Base-by-base conservation (phyloP, 2,888 invertebrate species). In the Pollenia amentaria region DNA sequence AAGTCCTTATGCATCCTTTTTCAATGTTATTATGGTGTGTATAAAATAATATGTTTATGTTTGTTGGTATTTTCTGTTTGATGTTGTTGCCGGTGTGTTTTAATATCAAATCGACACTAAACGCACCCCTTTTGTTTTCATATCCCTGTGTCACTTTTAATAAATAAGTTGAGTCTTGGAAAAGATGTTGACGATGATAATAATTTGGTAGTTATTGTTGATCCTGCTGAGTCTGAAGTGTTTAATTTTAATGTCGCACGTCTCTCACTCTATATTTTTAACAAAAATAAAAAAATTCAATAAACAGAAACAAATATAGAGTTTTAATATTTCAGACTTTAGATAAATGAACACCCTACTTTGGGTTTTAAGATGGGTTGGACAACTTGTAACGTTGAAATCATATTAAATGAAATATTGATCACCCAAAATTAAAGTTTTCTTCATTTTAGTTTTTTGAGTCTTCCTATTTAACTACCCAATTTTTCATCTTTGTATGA, bases 221-320 rank as follows among this genome's bases (percentile, higher is more conserved):
- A 87, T 87, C 84, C 87, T 87, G 84, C 80, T 84, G 87, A 84
- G 84, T 67, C 84, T 75, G 81, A 84, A 88, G 84, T 86, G 86
- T 84, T 86, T 87, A 81, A 87, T 87, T 80, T 79, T 80, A 51
- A 84, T 87, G 87, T 87, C 84, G 80, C 80, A 84, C 79, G 42
- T 80, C 77, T 77, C 14, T 38, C 42, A 0, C 80, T 65, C 38
- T 16, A 11, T n/a, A 55, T 42, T 42, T 64, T 80, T 38, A 51
- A 53, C 44, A 76, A 76, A 69, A 64, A n/a, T 6, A 29, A 29
- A 16, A 12, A 70, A 29, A 21, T 55, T 53, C 16, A 40, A 21
- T n/a, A 62, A 46, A 46, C 29, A 42, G 48, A 65, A 67, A 51
- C 40, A 60, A 46, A 53, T 55, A 57, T 57, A 46, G n/a, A 44